A percentile compares a stretch with the other conserved stretches of the same genome.
phyloP scores from a whole-genome alignment of 2,888 invertebrate genomes.

The Lymantria monacha region DNA sequence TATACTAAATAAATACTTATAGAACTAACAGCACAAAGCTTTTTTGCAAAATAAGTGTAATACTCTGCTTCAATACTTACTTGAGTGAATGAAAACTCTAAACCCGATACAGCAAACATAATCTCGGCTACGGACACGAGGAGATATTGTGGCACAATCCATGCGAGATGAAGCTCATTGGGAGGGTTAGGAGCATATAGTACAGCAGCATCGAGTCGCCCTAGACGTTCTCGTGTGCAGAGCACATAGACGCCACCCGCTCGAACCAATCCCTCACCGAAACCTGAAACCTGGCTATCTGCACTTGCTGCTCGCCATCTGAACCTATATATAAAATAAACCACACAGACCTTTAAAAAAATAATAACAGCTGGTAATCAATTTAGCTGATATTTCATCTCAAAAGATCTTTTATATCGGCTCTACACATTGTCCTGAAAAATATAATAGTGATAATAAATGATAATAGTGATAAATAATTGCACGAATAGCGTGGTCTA shows the following conservation, averaged over 20 bases:
- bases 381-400: too few relatives aligned
- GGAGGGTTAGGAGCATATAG: slow-evolving; percentile 84
- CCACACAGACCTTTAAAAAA: background rate
- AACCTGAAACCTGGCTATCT: slow-evolving; percentile 54
- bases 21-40: too few relatives aligned
- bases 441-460: too few relatives aligned
- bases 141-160: slow-evolving; percentile 91
- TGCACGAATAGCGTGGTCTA: too few relatives aligned
- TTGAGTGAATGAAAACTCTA: slow-evolving; percentile 92
- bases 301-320: slow-evolving; percentile 62
- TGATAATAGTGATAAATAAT: too few relatives aligned
- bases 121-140: slow-evolving; percentile 91
- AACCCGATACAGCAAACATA: slow-evolving; percentile 91
- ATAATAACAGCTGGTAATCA: too few relatives aligned
- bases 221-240: slow-evolving; percentile 76
- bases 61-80: slow-evolving; percentile 39
- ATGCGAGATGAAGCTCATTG: slow-evolving; percentile 86
- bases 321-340: slow-evolving; percentile 42
- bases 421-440: too few relatives aligned
- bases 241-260: slow-evolving; percentile 82
- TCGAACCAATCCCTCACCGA: slow-evolving; percentile 57
- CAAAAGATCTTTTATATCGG: too few relatives aligned
- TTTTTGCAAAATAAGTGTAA: too few relatives aligned
- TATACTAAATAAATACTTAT: too few relatives aligned
- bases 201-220: slow-evolving; percentile 77